A percentile compares a stretch with the other conserved stretches of the same genome.
These are phyloP conservation scores for Zeuzera pyrina DNA, from an alignment of 2,888 invertebrate genomes.

Conservation along the genomic window DNA sequence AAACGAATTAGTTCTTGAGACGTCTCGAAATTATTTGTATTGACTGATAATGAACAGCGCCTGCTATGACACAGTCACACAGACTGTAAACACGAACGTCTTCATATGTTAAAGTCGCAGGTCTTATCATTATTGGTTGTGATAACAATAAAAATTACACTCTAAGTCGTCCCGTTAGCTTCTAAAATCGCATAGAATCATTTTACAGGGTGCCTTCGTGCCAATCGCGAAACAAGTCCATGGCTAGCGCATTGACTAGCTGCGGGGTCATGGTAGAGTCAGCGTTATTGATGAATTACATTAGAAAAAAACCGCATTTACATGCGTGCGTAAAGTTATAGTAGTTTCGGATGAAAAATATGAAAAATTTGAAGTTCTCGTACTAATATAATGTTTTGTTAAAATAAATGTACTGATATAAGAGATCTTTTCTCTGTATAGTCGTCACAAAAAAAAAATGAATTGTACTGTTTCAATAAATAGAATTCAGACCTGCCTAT, in stretches of 20 bases:
- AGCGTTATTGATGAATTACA: too few species aligned
- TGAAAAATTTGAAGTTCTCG: too few species aligned
- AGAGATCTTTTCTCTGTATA: too few species aligned
- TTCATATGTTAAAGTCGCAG: constrained; percentile 32
- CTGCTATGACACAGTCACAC: constrained; percentile 1
- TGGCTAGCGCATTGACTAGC: constrained; percentile 44
- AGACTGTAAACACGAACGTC: constrained; percentile 16
- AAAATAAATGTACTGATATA: too few species aligned
- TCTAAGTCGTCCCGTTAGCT: constrained; percentile 28
- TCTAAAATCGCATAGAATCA: constrained; percentile 26
- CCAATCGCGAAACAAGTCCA: constrained; percentile 50
- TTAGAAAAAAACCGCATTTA: too few species aligned
- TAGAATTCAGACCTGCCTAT: too few species aligned
- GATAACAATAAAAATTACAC: constrained; percentile 52
- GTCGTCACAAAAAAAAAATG: too few species aligned
- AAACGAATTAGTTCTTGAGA: neutral
- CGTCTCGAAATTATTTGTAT: neutral
- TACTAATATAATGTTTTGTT: too few species aligned
- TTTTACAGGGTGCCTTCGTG: constrained; percentile 19
- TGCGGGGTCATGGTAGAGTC: constrained; percentile 39
- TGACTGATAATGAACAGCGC: constrained; percentile 1
- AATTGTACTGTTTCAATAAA: too few species aligned
- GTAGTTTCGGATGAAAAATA: too few species aligned
- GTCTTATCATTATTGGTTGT: constrained; percentile 44
- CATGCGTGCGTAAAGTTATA: too few species aligned